A percentile compares a stretch with the other conserved stretches of the same genome.
Conservation (phyloP, 1,140 invertebrate genomes). For the Hypsibius dujardini region DNA sequence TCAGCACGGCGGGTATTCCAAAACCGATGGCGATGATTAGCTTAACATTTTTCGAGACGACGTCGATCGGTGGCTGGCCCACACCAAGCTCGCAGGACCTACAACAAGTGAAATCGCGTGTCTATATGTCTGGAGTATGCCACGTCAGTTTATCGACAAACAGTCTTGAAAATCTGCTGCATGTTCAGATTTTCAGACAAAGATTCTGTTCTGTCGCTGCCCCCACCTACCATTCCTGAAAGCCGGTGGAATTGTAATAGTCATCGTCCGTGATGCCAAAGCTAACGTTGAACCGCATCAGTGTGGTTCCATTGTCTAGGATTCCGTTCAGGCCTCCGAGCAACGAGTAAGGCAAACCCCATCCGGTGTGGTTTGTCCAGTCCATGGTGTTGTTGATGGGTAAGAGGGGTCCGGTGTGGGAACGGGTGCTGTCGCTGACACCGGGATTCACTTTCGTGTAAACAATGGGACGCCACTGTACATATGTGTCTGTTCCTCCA, state of each 20-base stretch:
- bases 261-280: neutral
- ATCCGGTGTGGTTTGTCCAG: neutral
- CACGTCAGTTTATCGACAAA: too few relatives aligned
- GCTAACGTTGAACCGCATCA: slow-evolving; percentile 15
- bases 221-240: slow-evolving; percentile 11
- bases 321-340: neutral
- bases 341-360: neutral
- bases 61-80: neutral
- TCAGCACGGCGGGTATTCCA: neutral
- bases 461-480: slow-evolving; percentile 9
- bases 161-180: too few relatives aligned
- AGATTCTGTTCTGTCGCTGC: too few relatives aligned
- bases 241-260: neutral
- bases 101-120: too few relatives aligned
- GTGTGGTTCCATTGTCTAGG: neutral
- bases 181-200: too few relatives aligned
- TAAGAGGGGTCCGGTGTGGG: neutral
- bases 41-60: neutral
- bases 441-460: slow-evolving; percentile 10
- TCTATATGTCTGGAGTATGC: too few relatives aligned
- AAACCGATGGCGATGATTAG: neutral
- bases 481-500: neutral
- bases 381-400: too few relatives aligned
- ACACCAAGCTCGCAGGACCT: neutral
- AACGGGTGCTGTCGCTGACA: slow-evolving; percentile 6